phyloP scores from a whole-genome alignment of 2,888 invertebrate species.

The Drosophila barbarae region DNA sequence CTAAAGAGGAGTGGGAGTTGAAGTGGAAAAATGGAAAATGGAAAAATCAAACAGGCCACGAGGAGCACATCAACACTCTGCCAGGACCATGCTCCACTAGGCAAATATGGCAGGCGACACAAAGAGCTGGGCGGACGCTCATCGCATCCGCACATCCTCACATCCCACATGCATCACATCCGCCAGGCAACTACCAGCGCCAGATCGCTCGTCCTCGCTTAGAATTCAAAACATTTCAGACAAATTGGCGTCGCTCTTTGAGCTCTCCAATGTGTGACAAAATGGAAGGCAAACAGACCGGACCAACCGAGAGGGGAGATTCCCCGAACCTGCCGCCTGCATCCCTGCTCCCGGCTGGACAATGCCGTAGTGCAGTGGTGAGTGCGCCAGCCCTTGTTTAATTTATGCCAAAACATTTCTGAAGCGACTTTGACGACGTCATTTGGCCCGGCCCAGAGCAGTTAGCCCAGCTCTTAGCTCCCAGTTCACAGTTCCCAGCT shows the following conservation, averaged over 20 bases:
- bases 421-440: constrained; percentile 70
- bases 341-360: constrained; percentile 43
- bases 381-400: constrained; percentile 58
- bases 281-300: constrained; percentile 67
- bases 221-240: constrained; percentile 73
- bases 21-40: constrained; percentile 54
- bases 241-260: constrained; percentile 72
- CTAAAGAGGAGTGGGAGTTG: constrained; percentile 12
- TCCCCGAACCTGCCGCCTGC: not conserved
- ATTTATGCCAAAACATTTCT: constrained; percentile 70
- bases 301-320: not conserved
- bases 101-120: constrained; percentile 47
- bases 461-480: constrained; percentile 22
- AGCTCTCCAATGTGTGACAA: constrained; percentile 67
- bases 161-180: constrained; percentile 56
- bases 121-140: constrained; percentile 18
- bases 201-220: constrained; percentile 46
- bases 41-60: constrained; percentile 45
- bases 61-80: constrained; percentile 31
- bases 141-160: constrained; percentile 27
- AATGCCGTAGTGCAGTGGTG: constrained; percentile 45
- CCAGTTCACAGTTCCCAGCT: not conserved
- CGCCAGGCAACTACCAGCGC: constrained; percentile 33
- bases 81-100: constrained; percentile 42
- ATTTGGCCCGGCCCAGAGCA: constrained; percentile 45